phyloP scores from a whole-genome alignment of 2,888 invertebrate species.

The Nymphalis polychloros region DNA sequence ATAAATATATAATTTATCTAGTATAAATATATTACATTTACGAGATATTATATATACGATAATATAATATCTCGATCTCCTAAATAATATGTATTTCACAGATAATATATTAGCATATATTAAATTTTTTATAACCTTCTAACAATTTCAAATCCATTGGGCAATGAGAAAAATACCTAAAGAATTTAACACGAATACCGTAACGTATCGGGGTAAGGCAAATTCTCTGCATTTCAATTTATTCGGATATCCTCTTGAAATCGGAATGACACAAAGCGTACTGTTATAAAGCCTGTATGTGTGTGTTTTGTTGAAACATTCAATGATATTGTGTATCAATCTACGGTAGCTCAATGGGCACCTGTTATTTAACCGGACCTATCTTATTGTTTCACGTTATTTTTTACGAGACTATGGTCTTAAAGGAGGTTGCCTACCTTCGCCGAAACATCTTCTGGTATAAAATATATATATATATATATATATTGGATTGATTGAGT shows the following conservation, averaged over 20 bases:
- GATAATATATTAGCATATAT: background rate
- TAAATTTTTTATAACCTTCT: background rate
- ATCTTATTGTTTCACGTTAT: background rate
- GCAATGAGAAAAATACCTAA: background rate
- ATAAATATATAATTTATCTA: no score
- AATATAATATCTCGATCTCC: no score
- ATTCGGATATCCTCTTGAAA: conserved; percentile 74
- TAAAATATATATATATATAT: no score
- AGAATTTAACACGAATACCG: background rate
- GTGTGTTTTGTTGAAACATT: conserved; percentile 32
- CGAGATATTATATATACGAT: no score
- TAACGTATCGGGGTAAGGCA: conserved; percentile 51
- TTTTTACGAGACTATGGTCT: no score
- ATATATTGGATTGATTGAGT: no score
- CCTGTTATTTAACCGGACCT: background rate
- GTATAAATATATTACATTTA: no score
- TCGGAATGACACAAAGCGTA: conserved; percentile 74
- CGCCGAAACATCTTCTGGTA: no score
- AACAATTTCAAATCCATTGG: background rate
- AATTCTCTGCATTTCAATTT: conserved; percentile 70
- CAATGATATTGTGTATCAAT: background rate
- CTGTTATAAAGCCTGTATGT: conserved; percentile 64
- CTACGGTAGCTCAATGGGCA: background rate
- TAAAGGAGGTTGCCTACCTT: no score
- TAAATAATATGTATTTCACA: no score